These are phyloP conservation scores for Bombus breviceps DNA, from an alignment of 1,140 invertebrate genomes.

Conservation along the genomic window DNA sequence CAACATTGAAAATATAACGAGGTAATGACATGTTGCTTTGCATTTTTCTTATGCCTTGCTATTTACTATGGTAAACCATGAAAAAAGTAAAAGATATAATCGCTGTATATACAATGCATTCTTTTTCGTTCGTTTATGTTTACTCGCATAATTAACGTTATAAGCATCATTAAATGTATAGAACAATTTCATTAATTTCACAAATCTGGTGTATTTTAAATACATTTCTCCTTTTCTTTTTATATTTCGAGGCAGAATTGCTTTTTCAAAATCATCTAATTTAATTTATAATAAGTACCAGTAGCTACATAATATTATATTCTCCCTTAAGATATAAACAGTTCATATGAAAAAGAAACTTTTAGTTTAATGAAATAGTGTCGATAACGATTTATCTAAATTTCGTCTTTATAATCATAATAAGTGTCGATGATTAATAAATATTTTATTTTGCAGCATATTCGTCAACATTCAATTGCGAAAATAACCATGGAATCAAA, in stretches of 20 bases:
- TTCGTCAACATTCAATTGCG: not conserved
- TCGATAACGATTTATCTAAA: not conserved
- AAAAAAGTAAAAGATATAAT: not conserved
- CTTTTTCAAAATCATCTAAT: conserved; percentile 4
- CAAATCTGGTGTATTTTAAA: not conserved
- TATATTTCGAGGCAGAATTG: not conserved
- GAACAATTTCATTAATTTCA: not conserved
- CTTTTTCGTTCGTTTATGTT: not conserved
- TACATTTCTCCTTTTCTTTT: not conserved
- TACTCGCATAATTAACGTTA: not conserved
- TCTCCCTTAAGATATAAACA: not conserved
- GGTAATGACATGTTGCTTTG: conserved; percentile 14
- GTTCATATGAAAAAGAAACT: not conserved
- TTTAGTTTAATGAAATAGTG: not conserved
- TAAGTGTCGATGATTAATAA: not conserved
- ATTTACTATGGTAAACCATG: not conserved
- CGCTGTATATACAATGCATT: not conserved
- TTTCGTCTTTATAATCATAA: not conserved
- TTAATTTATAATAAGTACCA: conserved; percentile 37
- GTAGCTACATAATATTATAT: not conserved
- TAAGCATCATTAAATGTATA: not conserved
- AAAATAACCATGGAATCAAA: not conserved
- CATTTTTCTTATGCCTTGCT: not conserved
- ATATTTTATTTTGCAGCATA: not conserved
- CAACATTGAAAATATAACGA: conserved; percentile 19